A percentile compares a stretch with the other conserved stretches of the same genome.
These are phyloP conservation scores for Halictus quadricinctus DNA, from an alignment of 2,888 invertebrate species.

Conservation along the genomic window DNA sequence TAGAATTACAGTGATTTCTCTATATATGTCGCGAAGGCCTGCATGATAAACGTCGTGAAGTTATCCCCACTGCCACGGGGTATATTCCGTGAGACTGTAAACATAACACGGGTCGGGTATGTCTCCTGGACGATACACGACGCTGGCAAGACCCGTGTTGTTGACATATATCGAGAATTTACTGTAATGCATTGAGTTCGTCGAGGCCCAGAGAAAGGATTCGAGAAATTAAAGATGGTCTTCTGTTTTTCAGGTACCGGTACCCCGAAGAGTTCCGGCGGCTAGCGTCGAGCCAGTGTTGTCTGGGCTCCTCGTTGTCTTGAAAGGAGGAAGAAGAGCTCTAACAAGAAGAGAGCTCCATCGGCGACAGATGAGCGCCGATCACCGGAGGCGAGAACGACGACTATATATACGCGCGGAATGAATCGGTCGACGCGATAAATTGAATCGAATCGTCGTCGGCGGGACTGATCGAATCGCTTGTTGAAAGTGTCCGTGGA, in stretches of 20 bases:
- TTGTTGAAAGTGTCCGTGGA: not conserved
- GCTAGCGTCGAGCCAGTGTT: slow-evolving; percentile 58
- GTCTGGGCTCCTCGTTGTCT: slow-evolving; percentile 61
- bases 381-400: slow-evolving; percentile 17
- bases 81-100: too few relatives aligned
- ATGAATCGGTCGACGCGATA: slow-evolving; percentile 33
- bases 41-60: too few relatives aligned
- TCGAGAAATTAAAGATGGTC: not conserved
- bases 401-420: slow-evolving; percentile 4
- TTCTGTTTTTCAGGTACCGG: slow-evolving; percentile 74
- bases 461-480: slow-evolving; percentile 6
- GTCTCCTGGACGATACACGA: too few relatives aligned
- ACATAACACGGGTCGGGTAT: too few relatives aligned
- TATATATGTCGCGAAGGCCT: too few relatives aligned
- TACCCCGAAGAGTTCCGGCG: slow-evolving; percentile 65
- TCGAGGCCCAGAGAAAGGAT: not conserved
- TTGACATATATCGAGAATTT: too few relatives aligned
- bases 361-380: slow-evolving; percentile 2
- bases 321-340: slow-evolving; percentile 50
- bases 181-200: not conserved
- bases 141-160: too few relatives aligned
- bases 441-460: slow-evolving; percentile 22
- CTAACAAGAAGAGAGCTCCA: slow-evolving; percentile 6
- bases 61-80: too few relatives aligned
- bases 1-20: too few relatives aligned